Evolutionary conservation across 1,140 invertebrate species (phyloP).

Genomic region (Hormaphis cornu): DNA sequence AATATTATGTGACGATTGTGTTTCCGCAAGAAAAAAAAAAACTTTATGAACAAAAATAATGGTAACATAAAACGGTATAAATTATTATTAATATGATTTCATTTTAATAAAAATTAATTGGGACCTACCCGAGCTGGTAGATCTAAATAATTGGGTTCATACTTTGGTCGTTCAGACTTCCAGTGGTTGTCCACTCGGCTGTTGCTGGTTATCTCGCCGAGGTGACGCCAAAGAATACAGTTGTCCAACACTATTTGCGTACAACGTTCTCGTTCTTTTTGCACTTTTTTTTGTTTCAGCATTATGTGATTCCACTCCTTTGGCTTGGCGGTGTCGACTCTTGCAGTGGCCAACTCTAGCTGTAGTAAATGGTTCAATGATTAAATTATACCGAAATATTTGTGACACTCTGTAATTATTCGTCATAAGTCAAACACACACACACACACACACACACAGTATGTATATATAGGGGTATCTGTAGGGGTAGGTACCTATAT

Average conservation of each 20-base stretch:
- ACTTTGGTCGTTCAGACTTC: constrained; percentile 48
- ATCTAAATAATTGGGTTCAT: too few relatives aligned
- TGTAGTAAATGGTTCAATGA: constrained; percentile 34
- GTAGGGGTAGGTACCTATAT: too few relatives aligned
- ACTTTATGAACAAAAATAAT: too few relatives aligned
- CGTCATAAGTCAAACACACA: neutral
- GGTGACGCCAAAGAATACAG: constrained; percentile 47
- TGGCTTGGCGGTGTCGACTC: constrained; percentile 48
- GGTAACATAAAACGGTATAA: too few relatives aligned
- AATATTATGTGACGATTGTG: too few relatives aligned
- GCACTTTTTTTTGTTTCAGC: constrained; percentile 49
- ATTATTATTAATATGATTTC: too few relatives aligned
- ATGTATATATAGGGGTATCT: too few relatives aligned
- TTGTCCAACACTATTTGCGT: constrained; percentile 48
- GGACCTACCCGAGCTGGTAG: neutral
- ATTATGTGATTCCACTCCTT: constrained; percentile 46
- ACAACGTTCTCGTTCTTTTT: constrained; percentile 49
- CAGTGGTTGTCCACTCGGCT: constrained; percentile 50
- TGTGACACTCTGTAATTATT: neutral
- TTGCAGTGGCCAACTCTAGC: constrained; percentile 48
- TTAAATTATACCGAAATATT: neutral
- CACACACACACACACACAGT: too few relatives aligned
- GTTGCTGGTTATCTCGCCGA: constrained; percentile 46
- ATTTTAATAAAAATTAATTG: too few relatives aligned
- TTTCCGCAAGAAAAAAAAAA: too few relatives aligned